phyloP scores from a whole-genome alignment of 2,113 vertebrate species.

The Periophthalmodon schlosseri region DNA sequence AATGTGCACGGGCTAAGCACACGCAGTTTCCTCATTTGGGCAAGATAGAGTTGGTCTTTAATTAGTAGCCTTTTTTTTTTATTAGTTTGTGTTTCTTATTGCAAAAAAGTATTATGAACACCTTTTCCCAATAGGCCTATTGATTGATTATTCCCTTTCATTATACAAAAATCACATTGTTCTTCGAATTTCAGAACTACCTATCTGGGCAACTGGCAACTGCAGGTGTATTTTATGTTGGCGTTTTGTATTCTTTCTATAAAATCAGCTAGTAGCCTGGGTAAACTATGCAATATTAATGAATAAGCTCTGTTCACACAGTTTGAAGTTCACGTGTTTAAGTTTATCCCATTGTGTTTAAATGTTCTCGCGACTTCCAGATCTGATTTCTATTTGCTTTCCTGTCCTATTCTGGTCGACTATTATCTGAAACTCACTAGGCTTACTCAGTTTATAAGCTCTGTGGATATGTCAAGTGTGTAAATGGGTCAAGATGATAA shows the following conservation, averaged over 20 bases:
- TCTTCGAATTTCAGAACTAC: background rate
- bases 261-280: background rate
- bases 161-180: background rate
- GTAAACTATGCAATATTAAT: background rate
- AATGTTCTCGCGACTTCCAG: background rate
- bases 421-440: background rate
- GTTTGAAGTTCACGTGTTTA: background rate
- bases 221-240: slow-evolving; percentile 2
- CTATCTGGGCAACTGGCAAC: slow-evolving; percentile 14
- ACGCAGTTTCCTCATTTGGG: background rate
- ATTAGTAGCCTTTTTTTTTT: background rate
- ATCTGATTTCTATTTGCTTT: too few species aligned
- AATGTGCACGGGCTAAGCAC: background rate
- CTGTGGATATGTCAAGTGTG: background rate
- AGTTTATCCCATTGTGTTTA: background rate
- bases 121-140: background rate
- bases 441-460: background rate
- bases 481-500: slow-evolving; percentile 26
- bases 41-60: background rate
- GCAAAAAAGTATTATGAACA: background rate
- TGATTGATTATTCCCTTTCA: background rate
- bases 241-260: background rate
- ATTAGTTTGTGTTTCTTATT: background rate
- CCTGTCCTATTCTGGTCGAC: background rate
- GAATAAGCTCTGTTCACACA: background rate